phyloP scores from a whole-genome alignment of 2,113 vertebrate species.

The Sciurus niger region DNA sequence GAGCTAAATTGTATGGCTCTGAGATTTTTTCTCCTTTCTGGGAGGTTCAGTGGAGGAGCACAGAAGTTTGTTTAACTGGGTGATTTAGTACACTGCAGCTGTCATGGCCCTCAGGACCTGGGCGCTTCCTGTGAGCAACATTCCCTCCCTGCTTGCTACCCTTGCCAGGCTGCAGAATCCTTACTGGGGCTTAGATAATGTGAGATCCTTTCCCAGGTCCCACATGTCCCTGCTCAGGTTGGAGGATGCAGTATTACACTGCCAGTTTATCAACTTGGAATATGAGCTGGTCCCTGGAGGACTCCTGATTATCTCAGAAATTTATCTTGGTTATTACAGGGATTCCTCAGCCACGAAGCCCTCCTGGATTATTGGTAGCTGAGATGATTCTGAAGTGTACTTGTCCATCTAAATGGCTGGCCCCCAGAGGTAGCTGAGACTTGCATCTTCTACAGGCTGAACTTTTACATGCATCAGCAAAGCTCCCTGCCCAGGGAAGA shows the following conservation, averaged over 20 bases:
- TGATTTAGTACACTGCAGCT: too few relatives aligned
- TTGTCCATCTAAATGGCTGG: constrained; percentile 35
- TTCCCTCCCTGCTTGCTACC: background rate
- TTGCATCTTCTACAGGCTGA: background rate
- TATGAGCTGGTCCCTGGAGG: background rate
- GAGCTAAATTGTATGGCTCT: too few relatives aligned
- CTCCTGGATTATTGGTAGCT: constrained; percentile 23
- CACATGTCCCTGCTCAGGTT: background rate
- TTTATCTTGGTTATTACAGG: constrained; percentile 59
- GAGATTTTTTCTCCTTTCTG: too few relatives aligned
- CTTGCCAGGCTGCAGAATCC: background rate
- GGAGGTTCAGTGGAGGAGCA: too few relatives aligned
- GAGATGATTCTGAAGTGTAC: constrained; percentile 66
- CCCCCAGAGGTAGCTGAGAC: constrained; percentile 50
- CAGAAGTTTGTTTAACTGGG: too few relatives aligned
- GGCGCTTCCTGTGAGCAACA: background rate
- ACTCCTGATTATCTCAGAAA: constrained; percentile 52
- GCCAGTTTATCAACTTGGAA: constrained; percentile 62
- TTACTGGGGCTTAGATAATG: background rate
- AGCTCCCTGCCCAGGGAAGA: background rate
- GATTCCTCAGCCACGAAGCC: background rate
- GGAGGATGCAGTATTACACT: background rate
- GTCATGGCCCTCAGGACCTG: too few relatives aligned
- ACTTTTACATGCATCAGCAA: background rate
- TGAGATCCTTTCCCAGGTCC: background rate